Conservation (phyloP, 1,140 invertebrate genomes). For the Drosophila kohkoa region DNA sequence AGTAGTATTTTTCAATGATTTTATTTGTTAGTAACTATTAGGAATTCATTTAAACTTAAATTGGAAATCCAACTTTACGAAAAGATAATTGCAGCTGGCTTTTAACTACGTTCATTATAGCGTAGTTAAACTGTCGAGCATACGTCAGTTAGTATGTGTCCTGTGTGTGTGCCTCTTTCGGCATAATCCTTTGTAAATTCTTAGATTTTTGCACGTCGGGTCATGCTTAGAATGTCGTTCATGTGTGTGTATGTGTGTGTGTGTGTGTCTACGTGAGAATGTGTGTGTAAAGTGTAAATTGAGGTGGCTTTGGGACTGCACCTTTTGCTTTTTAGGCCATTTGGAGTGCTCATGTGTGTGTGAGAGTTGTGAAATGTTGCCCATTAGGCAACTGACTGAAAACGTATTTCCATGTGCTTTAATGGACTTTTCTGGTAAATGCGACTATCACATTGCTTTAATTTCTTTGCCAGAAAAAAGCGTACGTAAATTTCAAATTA, state of each 20-base stretch:
- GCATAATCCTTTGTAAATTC: constrained; percentile 76
- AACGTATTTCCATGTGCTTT: constrained; percentile 75
- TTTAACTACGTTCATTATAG: constrained; percentile 1
- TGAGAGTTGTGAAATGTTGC: constrained; percentile 36
- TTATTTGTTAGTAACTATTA: too few relatives aligned
- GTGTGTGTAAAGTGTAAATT: constrained; percentile 60
- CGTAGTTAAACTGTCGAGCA: constrained; percentile 10
- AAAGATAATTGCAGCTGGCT: background rate
- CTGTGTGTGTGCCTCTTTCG: constrained; percentile 41
- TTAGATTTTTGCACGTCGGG: constrained; percentile 74
- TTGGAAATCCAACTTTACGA: too few relatives aligned
- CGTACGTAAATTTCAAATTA: background rate
- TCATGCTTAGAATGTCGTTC: constrained; percentile 40
- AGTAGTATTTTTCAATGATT: too few relatives aligned
- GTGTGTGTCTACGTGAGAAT: constrained; percentile 31
- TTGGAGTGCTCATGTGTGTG: constrained; percentile 43
- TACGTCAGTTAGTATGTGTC: constrained; percentile 13
- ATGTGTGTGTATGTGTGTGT: constrained; percentile 25
- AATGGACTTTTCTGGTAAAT: constrained; percentile 75
- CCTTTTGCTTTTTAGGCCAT: constrained; percentile 53
- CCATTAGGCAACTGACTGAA: constrained; percentile 65
- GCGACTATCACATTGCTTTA: constrained; percentile 48
- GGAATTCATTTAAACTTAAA: too few relatives aligned
- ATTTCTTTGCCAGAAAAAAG: constrained; percentile 10
- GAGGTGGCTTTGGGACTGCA: constrained; percentile 61